Evolutionary conservation across 2,888 invertebrate genomes (phyloP).

Genomic region (Petrophora chlorosata): DNA sequence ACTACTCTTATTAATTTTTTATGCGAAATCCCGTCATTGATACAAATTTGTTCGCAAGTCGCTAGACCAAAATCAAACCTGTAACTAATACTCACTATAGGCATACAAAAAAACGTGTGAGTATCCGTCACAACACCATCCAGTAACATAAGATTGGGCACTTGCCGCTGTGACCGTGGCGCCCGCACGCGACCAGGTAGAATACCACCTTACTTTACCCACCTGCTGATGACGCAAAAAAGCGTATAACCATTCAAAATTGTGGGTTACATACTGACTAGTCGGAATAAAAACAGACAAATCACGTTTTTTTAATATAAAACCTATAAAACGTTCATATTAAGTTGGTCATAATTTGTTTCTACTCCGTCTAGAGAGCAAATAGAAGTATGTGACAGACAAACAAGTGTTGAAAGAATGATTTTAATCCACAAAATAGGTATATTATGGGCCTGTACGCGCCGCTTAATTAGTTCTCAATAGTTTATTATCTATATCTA

Average conservation of each 20-base stretch:
- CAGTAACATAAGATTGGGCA: conserved; percentile 9
- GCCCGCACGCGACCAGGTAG: conserved; percentile 57
- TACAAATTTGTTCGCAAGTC: too few species aligned
- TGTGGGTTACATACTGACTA: background rate
- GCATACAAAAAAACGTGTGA: conserved; percentile 29
- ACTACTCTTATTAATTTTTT: too few species aligned
- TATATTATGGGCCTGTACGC: too few species aligned
- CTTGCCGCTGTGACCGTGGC: conserved; percentile 25
- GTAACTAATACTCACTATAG: too few species aligned
- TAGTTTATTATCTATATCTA: too few species aligned
- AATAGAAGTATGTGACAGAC: too few species aligned
- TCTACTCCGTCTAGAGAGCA: too few species aligned
- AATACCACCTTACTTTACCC: conserved; percentile 17
- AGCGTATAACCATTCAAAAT: conserved; percentile 24
- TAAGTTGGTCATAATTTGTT: background rate
- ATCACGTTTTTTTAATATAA: background rate
- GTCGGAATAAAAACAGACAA: conserved; percentile 7
- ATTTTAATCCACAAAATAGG: too few species aligned
- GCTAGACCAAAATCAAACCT: too few species aligned
- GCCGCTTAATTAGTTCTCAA: too few species aligned
- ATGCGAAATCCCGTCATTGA: too few species aligned
- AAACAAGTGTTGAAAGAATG: too few species aligned
- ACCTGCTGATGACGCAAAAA: conserved; percentile 33
- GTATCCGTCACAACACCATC: conserved; percentile 28
- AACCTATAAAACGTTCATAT: background rate